Base-by-base conservation (phyloP, 2,797 vertebrate species). In the Anabacerthia variegaticeps region DNA sequence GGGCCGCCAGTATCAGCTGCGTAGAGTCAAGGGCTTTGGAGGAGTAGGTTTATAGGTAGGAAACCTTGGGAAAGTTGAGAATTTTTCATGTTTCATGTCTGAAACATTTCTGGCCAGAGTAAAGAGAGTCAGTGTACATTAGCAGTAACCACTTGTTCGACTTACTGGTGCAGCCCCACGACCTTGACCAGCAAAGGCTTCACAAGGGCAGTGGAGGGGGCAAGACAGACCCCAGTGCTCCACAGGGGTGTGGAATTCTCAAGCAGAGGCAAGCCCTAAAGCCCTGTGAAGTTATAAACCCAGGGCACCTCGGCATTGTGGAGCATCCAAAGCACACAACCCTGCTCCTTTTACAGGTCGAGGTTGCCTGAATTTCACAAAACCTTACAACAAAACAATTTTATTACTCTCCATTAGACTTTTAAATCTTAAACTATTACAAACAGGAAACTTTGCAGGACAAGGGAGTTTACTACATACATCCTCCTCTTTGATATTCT, bases 181-280 rank as follows among this genome's bases (percentile, higher is more conserved):
- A 12, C 46, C 49, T 7, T n/a, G 71, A 69, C 26, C 6, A 37
- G 43, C 7, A 7, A 79, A 37, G 0, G 0, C 46, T 52, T 27
- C 3, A 2, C 26, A 9, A 51, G 28, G 32, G 16, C 1, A 1
- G 39, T 4, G 26, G n/a, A 85, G 34, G 0, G 0, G 54, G 46
- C 73, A 51, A 67, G 43, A 55, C 3, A 11, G 46, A 59, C n/a
- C 49, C 61, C 43, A 32, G 44, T 7, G 0, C 67, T 67, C 56
- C 51, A 14, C n/a, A 27, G 49, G 72, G 54, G 21, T 65, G 37
- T 75, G 6, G 36, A 26, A 65, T 62, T 63, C 52, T 73, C 36
- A 15, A 9, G 21, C 48, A 87, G 34, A 69, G 34, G 59, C 32
- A 72, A 32, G 6, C 23, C 39, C 82, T 52, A 30, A 56, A 88